phyloP scores from a whole-genome alignment of 2,888 invertebrate genomes.

The Limnephilus marmoratus region DNA sequence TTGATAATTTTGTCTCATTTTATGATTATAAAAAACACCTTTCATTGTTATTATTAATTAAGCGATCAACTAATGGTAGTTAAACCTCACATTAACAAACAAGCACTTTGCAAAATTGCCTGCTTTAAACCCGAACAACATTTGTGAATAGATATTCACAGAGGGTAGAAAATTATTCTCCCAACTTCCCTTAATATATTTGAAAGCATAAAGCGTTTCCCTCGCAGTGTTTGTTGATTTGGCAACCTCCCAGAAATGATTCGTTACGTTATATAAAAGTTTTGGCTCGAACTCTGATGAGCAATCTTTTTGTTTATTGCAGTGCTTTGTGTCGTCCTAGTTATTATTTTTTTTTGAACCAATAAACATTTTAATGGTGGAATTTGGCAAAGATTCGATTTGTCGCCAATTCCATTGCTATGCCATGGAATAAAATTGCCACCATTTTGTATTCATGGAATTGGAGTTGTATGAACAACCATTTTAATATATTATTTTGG shows the following conservation, averaged over 20 bases:
- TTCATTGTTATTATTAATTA: neutral
- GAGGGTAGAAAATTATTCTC: neutral
- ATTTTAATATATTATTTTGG: neutral
- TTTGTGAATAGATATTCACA: neutral
- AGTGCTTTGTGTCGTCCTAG: neutral
- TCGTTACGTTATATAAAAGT: constrained; percentile 37
- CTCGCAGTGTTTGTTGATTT: constrained; percentile 22
- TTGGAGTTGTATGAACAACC: neutral
- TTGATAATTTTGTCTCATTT: neutral
- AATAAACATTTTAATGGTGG: neutral
- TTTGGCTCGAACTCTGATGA: constrained; percentile 47
- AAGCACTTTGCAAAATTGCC: neutral
- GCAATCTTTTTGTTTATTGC: constrained; percentile 39
- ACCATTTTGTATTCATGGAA: neutral
- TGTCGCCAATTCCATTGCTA: neutral
- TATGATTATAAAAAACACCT: neutral
- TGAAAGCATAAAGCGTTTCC: constrained; percentile 24
- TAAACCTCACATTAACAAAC: neutral
- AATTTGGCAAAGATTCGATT: neutral
- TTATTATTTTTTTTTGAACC: neutral
- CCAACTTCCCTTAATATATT: neutral
- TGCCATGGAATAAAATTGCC: neutral
- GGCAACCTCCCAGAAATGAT: constrained; percentile 43
- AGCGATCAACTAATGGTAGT: neutral
- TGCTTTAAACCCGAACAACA: neutral